phyloP scores from a whole-genome alignment of 1,140 invertebrate species.

The Phenacoccus solenopsis region DNA sequence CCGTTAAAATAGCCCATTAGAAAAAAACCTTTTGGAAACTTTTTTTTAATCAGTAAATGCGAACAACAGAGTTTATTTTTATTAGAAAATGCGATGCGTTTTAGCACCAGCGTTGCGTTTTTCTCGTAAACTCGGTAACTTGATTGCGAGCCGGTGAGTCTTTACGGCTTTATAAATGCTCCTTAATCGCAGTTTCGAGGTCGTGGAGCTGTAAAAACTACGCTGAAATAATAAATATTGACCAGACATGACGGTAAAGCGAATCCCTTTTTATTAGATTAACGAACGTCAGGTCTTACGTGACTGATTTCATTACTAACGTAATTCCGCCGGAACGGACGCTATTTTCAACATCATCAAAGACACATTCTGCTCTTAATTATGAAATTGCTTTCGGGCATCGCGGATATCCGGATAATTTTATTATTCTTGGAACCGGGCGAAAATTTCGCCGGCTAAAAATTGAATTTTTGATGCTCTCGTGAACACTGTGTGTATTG shows the following conservation, averaged over 20 bases:
- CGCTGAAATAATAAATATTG: slow-evolving; percentile 3
- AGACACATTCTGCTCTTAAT: neutral
- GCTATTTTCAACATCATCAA: neutral
- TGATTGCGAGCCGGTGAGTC: neutral
- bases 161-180: neutral
- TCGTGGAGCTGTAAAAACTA: neutral
- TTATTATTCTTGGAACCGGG: too few species aligned
- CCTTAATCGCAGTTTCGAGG: neutral
- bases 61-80: neutral
- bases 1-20: too few species aligned
- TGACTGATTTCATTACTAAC: slow-evolving; percentile 2
- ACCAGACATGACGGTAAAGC: slow-evolving; percentile 1
- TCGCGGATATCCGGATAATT: neutral
- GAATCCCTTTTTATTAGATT: slow-evolving; percentile 3
- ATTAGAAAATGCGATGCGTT: neutral
- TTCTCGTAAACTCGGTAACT: neutral
- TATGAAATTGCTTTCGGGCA: neutral
- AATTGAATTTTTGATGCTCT: too few species aligned
- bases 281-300: neutral
- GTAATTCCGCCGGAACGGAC: neutral
- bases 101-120: neutral
- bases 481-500: too few species aligned
- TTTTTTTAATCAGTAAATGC: neutral
- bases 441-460: too few species aligned
- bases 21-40: neutral